Evolutionary conservation across 2,113 vertebrate genomes (phyloP), one percentile per base, ranked within the genome.

Genomic region (Cyanoramphus novaezelandiae): DNA sequence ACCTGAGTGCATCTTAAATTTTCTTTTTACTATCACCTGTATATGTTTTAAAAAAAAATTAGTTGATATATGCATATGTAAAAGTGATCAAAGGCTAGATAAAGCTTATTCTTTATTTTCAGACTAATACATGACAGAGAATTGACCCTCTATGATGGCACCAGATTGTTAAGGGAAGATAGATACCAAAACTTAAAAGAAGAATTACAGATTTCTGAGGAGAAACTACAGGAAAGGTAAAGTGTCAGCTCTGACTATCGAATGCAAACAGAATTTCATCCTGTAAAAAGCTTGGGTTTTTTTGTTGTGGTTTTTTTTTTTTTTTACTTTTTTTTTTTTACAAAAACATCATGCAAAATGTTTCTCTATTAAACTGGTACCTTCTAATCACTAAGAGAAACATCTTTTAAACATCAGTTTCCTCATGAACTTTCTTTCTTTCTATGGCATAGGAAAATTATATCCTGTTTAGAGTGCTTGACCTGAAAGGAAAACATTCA

Each of bases 111-210:
- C 46, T 92, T 87, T 71, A 7, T 92, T 95, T 81, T 70, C 62
- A 99, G 99, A 93, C 91, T 99, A 79, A 98, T 99, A 70, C 99
- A 99, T 50, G 99, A 99, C 95, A 98, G 99, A 82, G 99, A 99
- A 93, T 88, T 99, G 85, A 98, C 99, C 84, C 98, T 99, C 33
- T 99, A 99, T 33, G 99, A 99, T 3, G 99, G 99, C 35, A 98
- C 99, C 62, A 97, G 99, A 76, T 97, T 99, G 78, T 97, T 99
- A 86, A 98, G 99, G 93, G 98, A 98, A 97, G 99, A 99, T 96
- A 98, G 99, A 86, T 99, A 99, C 70, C 97, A 98, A 93, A 96
- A 94, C 12, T 92, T 99, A 31, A 99, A 99, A 95, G 98, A 99
- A 72, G 97, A 98, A 31, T 97, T 99, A 13, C 97, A 99, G 31